These are phyloP conservation scores for Anoplopoma fimbria DNA, from an alignment of 2,113 vertebrate genomes.

Conservation along the genomic window DNA sequence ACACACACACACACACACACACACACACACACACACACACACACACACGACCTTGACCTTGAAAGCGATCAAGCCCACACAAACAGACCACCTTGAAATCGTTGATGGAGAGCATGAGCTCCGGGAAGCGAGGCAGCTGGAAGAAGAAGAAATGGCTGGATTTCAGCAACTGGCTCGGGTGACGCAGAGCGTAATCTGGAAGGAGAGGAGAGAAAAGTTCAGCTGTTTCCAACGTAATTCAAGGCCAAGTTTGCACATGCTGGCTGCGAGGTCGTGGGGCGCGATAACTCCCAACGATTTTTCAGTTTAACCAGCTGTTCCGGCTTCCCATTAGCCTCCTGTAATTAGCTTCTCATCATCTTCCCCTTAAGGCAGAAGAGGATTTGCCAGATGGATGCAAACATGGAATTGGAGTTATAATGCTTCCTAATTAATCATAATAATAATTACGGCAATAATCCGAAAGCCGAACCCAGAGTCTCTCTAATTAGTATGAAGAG, in stretches of 20 bases:
- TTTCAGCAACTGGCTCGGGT: conserved; percentile 96
- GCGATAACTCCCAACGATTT: conserved; percentile 9
- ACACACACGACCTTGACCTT: conserved; percentile 65
- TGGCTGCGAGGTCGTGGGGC: background rate
- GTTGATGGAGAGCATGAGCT: conserved; percentile 98
- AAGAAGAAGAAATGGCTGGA: conserved; percentile 98
- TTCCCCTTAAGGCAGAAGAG: conserved; percentile 53
- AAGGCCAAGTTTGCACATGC: background rate
- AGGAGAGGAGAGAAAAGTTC: conserved; percentile 21
- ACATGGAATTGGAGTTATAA: conserved; percentile 61
- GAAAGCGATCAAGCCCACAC: conserved; percentile 46
- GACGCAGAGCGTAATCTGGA: conserved; percentile 94
- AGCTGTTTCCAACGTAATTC: conserved; percentile 15
- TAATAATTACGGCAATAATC: conserved; percentile 64
- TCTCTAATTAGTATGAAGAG: conserved; percentile 37
- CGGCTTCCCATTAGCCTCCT: conserved; percentile 49
- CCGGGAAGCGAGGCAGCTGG: conserved; percentile 97
- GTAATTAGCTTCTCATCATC: conserved; percentile 73
- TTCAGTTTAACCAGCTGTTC: conserved; percentile 66
- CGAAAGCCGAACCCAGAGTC: conserved; percentile 52
- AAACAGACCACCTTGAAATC: conserved; percentile 93
- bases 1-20: background rate
- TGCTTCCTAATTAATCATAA: conserved; percentile 64
- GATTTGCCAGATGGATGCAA: conserved; percentile 73
- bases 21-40: conserved; percentile 17